A percentile compares a stretch with the other conserved stretches of the same genome.
phyloP scores from a whole-genome alignment of 1,140 invertebrate genomes.

The Cotesia chilonis region DNA sequence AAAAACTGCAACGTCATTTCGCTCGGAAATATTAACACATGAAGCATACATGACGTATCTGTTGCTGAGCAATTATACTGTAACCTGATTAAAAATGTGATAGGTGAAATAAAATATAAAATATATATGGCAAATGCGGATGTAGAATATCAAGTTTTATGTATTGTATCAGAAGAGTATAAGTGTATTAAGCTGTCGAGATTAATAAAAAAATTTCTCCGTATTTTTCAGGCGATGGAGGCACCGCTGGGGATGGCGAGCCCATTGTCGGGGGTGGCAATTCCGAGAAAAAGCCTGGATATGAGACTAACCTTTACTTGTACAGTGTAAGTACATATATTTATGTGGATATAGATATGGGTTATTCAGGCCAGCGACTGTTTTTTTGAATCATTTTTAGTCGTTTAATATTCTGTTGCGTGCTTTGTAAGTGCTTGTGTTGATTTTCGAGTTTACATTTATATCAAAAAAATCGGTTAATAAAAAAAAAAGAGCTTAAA shows the following conservation, averaged over 20 bases:
- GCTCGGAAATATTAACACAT: no score
- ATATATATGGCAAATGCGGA: no score
- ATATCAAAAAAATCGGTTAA: no score
- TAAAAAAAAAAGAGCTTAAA: no score
- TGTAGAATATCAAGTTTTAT: background rate
- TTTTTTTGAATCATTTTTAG: background rate
- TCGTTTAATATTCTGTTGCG: background rate
- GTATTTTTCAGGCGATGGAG: slow-evolving; percentile 70
- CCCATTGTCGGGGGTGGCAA: slow-evolving; percentile 67
- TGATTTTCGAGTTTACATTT: no score
- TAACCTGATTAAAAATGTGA: no score
- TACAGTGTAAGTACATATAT: slow-evolving; percentile 70
- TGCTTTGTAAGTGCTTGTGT: no score
- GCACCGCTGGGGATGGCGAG: slow-evolving; percentile 73
- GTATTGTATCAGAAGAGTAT: background rate
- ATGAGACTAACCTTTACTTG: slow-evolving; percentile 78
- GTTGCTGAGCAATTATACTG: no score
- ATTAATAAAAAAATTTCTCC: background rate
- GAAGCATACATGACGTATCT: no score
- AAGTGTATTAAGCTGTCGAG: background rate
- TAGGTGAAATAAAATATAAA: no score
- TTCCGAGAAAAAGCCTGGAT: slow-evolving; percentile 72
- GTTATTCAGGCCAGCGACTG: background rate
- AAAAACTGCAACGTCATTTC: no score
- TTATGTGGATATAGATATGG: background rate